Base-by-base conservation (phyloP, 2,797 vertebrate species). In the Bovichtus diacanthus region DNA sequence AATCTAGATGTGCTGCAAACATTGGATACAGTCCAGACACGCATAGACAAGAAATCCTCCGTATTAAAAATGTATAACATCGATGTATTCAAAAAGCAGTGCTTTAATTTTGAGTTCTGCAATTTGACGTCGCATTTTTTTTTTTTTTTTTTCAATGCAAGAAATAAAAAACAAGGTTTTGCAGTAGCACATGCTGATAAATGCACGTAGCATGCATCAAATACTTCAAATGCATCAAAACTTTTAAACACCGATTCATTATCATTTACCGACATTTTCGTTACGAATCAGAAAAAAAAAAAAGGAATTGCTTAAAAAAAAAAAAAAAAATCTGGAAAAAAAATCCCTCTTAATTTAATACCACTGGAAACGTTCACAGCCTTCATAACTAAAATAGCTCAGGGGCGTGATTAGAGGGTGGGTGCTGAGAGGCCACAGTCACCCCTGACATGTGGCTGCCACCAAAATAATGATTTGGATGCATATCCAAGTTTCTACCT, bases 51-150 rank as follows among this genome's bases (percentile, higher is more conserved):
- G 67, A 78, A 43, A 51, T 66, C 23, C 15, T 51, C 58, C n/a
- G 78, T 50, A 90, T 94, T 78, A 90, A 93, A 90, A 72, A 92
- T 91, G 19, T 23, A 91, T 89, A 72, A 78, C 2, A 39, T 51
- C 41, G 68, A 84, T 84, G 75, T 62, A 62, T 90, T 83, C 67
- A 78, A 84, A n/a, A 76, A 49, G 43, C 36, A 64, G 47, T 13
- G 76, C 79, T 61, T 82, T 79, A 39, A 74, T 76, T 84, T 79
- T 44, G 34, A 62, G 31, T 54, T 62, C 21, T 38, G 47, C 16
- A n/a, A 38, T 58, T 66, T 44, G 19, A 51, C 11, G 6, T 29
- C 0, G 10, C 9, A n/a, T 55, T 60, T 53, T 59, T 41, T 59
- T 56, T 70, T 9, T n/a, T 55, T 60, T 53, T 59, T 41, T 59